Percentiles rank a stretch among this genome's conserved stretches.
Conservation (phyloP, 2,113 vertebrate species). For the Ornithorhynchus anatinus region DNA sequence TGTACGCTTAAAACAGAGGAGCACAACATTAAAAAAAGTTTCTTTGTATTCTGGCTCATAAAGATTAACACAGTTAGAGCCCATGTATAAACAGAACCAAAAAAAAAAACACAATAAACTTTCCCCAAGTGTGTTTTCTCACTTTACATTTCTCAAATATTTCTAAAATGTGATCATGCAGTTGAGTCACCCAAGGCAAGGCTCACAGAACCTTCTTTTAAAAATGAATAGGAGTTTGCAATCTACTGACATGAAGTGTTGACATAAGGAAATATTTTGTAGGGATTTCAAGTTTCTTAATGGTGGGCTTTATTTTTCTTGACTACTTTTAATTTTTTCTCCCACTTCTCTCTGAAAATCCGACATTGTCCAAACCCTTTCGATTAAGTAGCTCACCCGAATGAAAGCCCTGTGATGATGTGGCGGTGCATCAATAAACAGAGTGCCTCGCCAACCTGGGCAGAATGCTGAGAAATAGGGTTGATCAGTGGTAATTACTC, state of each 20-base stretch:
- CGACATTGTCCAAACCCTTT: conserved; percentile 69
- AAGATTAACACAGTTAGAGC: conserved; percentile 30
- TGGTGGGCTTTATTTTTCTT: conserved; percentile 66
- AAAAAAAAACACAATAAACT: conserved; percentile 52
- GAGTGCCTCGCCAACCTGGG: conserved; percentile 49
- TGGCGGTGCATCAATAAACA: conserved; percentile 64
- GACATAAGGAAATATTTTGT: conserved; percentile 69
- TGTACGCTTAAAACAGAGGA: conserved; percentile 67
- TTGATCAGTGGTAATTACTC: conserved; percentile 72
- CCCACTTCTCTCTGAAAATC: conserved; percentile 66
- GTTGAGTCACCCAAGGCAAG: conserved; percentile 45
- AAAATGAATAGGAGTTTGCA: conserved; percentile 54
- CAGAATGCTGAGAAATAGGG: conserved; percentile 64
- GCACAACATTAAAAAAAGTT: conserved; percentile 37
- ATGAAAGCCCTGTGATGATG: conserved; percentile 48
- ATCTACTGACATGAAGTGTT: conserved; percentile 64
- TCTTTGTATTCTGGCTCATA: conserved; percentile 48
- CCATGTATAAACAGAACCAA: conserved; percentile 50
- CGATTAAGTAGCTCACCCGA: conserved; percentile 65
- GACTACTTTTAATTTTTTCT: conserved; percentile 64
- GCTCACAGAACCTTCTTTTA: conserved; percentile 44
- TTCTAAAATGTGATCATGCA: conserved; percentile 39
- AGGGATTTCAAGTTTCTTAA: conserved; percentile 59
- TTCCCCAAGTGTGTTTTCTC: conserved; percentile 30
- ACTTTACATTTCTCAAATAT: conserved; percentile 39